Conservation (phyloP, 2,113 vertebrate species). For the Clarias magur region DNA sequence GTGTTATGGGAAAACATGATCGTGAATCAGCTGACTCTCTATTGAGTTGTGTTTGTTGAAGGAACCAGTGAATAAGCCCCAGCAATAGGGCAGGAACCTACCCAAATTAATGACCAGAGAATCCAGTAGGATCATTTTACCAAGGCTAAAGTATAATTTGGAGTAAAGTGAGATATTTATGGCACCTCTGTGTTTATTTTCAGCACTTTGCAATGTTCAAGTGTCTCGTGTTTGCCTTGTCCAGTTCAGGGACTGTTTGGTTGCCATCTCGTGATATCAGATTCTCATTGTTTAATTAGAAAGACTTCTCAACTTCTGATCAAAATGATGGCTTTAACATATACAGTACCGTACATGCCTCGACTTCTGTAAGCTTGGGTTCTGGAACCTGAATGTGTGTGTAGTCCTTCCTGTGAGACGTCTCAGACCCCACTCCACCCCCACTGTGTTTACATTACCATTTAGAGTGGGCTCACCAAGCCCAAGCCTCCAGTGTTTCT, state of each 20-base stretch:
- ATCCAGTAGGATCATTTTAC: neutral
- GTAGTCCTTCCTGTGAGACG: conserved; percentile 18
- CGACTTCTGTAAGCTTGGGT: neutral
- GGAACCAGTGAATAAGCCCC: neutral
- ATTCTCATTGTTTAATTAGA: neutral
- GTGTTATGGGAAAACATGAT: neutral
- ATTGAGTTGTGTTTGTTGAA: neutral
- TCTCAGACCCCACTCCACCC: conserved; percentile 7
- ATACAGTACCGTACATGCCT: neutral
- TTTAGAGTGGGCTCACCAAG: conserved; percentile 35
- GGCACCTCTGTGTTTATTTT: neutral
- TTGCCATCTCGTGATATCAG: neutral
- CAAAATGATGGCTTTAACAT: neutral
- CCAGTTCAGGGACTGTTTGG: conserved; percentile 16
- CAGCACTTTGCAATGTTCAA: neutral
- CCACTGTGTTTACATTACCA: conserved; percentile 44
- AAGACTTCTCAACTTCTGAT: neutral
- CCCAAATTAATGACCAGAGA: neutral
- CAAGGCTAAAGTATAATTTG: neutral
- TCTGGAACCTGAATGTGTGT: conserved; percentile 5
- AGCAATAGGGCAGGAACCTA: neutral
- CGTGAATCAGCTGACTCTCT: neutral
- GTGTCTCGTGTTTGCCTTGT: neutral
- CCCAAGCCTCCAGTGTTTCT: conserved; percentile 6
- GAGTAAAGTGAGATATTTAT: neutral